phyloP scores from a whole-genome alignment of 2,797 vertebrate genomes.

The Esox lucius region DNA sequence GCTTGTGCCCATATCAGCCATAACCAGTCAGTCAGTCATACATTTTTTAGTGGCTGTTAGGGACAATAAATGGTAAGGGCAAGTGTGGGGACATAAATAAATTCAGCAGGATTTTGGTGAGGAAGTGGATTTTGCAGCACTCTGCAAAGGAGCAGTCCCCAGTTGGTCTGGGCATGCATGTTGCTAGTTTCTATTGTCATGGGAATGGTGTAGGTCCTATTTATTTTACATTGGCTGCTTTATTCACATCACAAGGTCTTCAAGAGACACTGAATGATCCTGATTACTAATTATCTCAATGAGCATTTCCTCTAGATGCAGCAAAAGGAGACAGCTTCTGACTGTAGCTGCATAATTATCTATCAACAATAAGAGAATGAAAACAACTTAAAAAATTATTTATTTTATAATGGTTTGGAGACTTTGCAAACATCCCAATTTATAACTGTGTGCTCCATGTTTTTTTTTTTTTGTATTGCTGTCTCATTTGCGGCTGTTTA shows the following conservation, averaged over 20 bases:
- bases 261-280: not conserved
- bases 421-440: not conserved
- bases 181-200: slow-evolving; percentile 19
- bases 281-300: not conserved
- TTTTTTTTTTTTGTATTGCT: not conserved
- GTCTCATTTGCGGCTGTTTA: not conserved
- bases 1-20: no score
- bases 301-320: not conserved
- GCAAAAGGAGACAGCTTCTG: not conserved
- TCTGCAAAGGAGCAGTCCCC: no score
- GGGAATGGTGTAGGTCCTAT: slow-evolving; percentile 5
- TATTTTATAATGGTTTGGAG: no score
- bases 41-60: no score
- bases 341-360: not conserved
- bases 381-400: no score
- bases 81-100: no score
- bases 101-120: no score
- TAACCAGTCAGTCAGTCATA: no score
- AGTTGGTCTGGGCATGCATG: no score
- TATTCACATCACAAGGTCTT: slow-evolving; percentile 34
- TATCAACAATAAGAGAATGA: not conserved
- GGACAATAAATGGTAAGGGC: no score
- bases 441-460: not conserved
- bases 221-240: slow-evolving; percentile 29
- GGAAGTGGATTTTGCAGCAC: no score